Base-by-base conservation (phyloP, 2,888 invertebrate genomes). In the Idaea dimidiata region DNA sequence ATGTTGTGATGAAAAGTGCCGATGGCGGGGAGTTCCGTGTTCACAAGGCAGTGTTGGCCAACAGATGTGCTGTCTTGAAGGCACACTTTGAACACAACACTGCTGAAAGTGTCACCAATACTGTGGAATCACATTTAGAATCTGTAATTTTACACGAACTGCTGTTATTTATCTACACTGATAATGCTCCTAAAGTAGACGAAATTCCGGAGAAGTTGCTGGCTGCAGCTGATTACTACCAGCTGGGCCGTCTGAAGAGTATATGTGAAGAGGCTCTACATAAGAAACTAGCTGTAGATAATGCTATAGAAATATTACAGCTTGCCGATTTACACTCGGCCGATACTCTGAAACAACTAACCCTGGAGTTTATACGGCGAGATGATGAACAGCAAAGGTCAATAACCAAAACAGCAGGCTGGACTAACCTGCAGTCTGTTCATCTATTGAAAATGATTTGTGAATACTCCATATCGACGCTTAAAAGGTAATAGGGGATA, bases 201-300 rank as follows among this genome's bases (percentile, higher is more conserved):
- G 87, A 88, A 33, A 89, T 90, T 66, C 90, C 92, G n/a, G 88
- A 89, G 59, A 87, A 82, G 65, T 70, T 92, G 31, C 10, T 92
- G 24, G 90, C 89, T 58, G 92, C 92, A 16, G 90, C 92, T 8
- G 91, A 92, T 63, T 92, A 82, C 69, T 92, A 92, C 66, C 89
- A 91, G 69, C 79, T 92, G 6, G 83, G 82, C 56, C 77, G 89
- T 65, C 74, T 92, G 1, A 91, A 92, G 64, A 85, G 83, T 62
- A 75, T 91, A 0, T 91, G 91, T 69, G 92, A 91, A 63, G 89
- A 89, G 72, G 88, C 90, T 7, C 72, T 92, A 57, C 88, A 91
- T 56, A 88, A 90, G 67, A 87, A 84, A 73, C 62, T 92, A 16
- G 89, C 91, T 8, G 87, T 91, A 17, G 89, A 91, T 57, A 92